Conservation (phyloP, 2,888 invertebrate species). For the Strigamia maritima region DNA sequence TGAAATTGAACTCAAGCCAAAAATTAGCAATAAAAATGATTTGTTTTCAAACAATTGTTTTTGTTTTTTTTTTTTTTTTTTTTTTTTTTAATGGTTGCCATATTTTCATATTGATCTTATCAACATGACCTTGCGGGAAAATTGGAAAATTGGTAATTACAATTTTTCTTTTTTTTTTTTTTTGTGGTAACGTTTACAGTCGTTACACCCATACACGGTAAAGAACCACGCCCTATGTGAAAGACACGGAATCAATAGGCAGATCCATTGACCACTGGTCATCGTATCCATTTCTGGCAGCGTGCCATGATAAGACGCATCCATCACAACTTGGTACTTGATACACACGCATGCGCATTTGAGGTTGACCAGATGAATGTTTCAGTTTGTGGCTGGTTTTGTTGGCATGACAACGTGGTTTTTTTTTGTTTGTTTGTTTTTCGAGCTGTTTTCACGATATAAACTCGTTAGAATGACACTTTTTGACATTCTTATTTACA, state of each 20-base stretch:
- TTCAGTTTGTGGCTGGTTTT: not conserved
- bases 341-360: not conserved
- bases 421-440: not conserved
- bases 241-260: not conserved
- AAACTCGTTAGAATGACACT: not conserved
- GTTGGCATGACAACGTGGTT: not conserved
- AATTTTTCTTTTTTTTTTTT: not conserved
- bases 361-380: not conserved
- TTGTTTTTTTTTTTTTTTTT: not conserved
- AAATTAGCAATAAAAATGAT: too few species aligned
- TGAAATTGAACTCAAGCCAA: too few species aligned
- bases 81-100: not conserved
- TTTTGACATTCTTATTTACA: too few species aligned
- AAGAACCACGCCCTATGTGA: not conserved
- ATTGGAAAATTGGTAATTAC: too few species aligned
- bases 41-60: too few species aligned
- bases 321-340: not conserved
- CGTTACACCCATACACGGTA: not conserved
- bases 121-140: too few species aligned
- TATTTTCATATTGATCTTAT: not conserved
- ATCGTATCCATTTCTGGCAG: not conserved
- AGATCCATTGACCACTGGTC: slow-evolving; percentile 8
- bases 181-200: not conserved
- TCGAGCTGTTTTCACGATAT: not conserved
- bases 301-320: not conserved